Evolutionary conservation across 2,113 vertebrate species (phyloP).

Genomic region (Sander vitreus): DNA sequence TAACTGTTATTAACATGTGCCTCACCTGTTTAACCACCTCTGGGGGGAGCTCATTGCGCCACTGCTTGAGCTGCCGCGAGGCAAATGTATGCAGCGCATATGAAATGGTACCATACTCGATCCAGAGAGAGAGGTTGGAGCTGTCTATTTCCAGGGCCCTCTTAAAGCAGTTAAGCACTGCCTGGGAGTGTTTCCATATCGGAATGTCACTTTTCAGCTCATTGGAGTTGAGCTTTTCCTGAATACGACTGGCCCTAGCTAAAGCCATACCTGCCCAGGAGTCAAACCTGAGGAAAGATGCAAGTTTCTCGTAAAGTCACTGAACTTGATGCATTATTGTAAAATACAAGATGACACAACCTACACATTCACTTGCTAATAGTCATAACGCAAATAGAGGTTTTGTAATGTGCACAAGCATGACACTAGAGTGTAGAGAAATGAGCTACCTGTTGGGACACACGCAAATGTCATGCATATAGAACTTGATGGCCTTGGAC

Average conservation of each 20-base stretch:
- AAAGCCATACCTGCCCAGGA: constrained; percentile 99
- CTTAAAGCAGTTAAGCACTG: constrained; percentile 94
- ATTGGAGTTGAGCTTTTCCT: constrained; percentile 98
- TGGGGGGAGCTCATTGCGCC: constrained; percentile 87
- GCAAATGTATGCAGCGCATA: constrained; percentile 93
- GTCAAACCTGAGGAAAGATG: constrained; percentile 88
- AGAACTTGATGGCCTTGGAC: constrained; percentile 98
- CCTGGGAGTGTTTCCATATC: constrained; percentile 95
- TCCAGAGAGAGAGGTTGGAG: constrained; percentile 97
- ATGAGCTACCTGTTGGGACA: constrained; percentile 91
- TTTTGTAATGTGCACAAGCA: neutral
- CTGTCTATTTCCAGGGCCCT: constrained; percentile 93
- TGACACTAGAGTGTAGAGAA: neutral
- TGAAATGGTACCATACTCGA: constrained; percentile 97
- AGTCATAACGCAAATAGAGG: neutral
- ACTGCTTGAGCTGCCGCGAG: constrained; percentile 96
- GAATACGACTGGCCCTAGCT: constrained; percentile 95
- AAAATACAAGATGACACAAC: neutral
- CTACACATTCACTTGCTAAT: neutral
- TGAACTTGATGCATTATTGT: neutral
- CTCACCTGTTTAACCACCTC: constrained; percentile 94
- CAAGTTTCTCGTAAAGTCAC: neutral
- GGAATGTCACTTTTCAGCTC: constrained; percentile 96
- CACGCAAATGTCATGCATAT: constrained; percentile 97
- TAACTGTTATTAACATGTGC: neutral